Percentiles rank a stretch among this genome's conserved stretches.
Evolutionary conservation across 1,140 invertebrate species (phyloP).

Genomic region (Sycophaga agraensis): DNA sequence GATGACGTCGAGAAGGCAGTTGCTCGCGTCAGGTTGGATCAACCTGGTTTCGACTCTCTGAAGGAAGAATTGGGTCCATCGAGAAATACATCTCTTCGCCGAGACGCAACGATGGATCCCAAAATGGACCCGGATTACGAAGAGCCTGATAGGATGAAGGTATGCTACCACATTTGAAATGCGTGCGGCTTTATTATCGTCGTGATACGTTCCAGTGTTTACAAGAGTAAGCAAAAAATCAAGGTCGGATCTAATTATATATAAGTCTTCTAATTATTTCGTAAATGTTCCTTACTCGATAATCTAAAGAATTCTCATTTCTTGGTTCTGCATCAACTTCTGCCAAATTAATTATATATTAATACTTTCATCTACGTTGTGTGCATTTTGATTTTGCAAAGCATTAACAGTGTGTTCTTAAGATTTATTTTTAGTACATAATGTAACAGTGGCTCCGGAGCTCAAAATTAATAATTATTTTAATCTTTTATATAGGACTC

Average conservation of each 20-base stretch:
- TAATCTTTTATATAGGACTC: conserved; percentile 61
- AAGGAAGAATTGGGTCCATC: conserved; percentile 73
- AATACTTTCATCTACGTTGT: too few relatives aligned
- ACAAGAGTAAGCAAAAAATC: conserved; percentile 10
- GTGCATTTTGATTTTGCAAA: too few relatives aligned
- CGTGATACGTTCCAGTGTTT: too few relatives aligned
- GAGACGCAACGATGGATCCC: conserved; percentile 65
- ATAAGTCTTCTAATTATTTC: conserved; percentile 9
- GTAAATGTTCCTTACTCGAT: not conserved
- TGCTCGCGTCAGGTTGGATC: conserved; percentile 74
- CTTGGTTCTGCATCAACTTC: too few relatives aligned
- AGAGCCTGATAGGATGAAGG: conserved; percentile 54
- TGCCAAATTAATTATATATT: too few relatives aligned
- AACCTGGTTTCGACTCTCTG: conserved; percentile 74
- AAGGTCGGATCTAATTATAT: conserved; percentile 12
- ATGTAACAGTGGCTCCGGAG: too few relatives aligned
- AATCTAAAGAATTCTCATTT: conserved; percentile 11
- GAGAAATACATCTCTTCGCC: conserved; percentile 63
- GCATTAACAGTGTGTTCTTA: too few relatives aligned
- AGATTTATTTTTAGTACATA: too few relatives aligned
- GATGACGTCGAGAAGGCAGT: conserved; percentile 79
- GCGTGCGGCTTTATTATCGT: too few relatives aligned
- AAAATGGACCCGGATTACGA: conserved; percentile 73
- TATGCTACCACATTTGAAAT: conserved; percentile 9
- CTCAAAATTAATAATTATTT: too few relatives aligned